These are phyloP conservation scores for Poecilia picta DNA, from an alignment of 2,797 vertebrate species.

Conservation along the genomic window DNA sequence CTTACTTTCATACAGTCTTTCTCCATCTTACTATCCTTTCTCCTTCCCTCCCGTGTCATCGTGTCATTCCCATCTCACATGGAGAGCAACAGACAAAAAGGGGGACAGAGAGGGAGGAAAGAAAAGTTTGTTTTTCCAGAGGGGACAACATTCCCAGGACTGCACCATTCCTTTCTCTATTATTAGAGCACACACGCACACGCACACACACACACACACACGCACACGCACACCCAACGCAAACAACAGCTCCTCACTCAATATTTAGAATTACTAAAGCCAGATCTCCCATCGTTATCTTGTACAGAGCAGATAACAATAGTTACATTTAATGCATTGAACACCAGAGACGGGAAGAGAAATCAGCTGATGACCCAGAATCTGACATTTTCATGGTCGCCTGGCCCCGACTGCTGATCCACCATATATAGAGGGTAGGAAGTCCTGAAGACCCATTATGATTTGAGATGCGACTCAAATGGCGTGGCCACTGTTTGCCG, in stretches of 20 bases:
- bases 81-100: constrained; percentile 20
- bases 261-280: constrained; percentile 69
- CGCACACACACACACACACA: constrained; percentile 65
- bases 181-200: constrained; percentile 65
- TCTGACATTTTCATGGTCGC: not conserved
- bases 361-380: not conserved
- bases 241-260: constrained; percentile 59
- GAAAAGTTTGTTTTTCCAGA: constrained; percentile 75
- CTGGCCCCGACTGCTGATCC: not conserved
- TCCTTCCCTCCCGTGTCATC: constrained; percentile 39
- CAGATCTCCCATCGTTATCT: constrained; percentile 14
- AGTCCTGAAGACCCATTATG: not conserved
- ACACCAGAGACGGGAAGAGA: not conserved
- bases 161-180: constrained; percentile 75
- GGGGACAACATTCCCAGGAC: constrained; percentile 81
- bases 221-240: constrained; percentile 51
- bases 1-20: constrained; percentile 29
- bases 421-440: not conserved
- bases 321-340: not conserved
- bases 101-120: constrained; percentile 33
- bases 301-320: constrained; percentile 6
- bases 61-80: constrained; percentile 48
- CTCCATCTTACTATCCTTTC: constrained; percentile 53
- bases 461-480: not conserved
- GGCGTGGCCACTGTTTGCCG: not conserved